Evolutionary conservation across 2,888 invertebrate genomes (phyloP).

Genomic region (Silvanus unidentatus): DNA sequence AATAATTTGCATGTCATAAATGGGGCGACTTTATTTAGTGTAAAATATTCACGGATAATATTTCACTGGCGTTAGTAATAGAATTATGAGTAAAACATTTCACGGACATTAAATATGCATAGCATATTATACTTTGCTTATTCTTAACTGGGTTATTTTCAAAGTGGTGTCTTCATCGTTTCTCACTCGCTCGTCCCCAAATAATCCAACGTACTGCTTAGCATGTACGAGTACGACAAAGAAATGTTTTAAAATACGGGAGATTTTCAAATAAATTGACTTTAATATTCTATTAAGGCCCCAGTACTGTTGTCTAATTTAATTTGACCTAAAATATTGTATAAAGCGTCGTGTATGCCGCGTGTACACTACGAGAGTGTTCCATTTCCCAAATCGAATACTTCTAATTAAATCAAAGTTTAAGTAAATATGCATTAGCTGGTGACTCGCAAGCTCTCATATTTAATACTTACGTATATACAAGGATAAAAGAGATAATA

Average conservation of each 20-base stretch:
- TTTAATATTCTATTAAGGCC: conserved; percentile 28
- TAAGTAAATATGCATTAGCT: conserved; percentile 10
- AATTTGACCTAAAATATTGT: conserved; percentile 28
- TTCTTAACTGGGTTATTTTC: conserved; percentile 28
- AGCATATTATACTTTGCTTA: conserved; percentile 34
- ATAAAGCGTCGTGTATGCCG: conserved; percentile 17
- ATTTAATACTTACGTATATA: not conserved
- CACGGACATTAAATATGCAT: conserved; percentile 41
- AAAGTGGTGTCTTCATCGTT: conserved; percentile 4
- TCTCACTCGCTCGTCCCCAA: not conserved
- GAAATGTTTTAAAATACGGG: conserved; percentile 12
- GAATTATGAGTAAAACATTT: conserved; percentile 41
- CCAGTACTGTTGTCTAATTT: conserved; percentile 31
- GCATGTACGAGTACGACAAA: conserved; percentile 10
- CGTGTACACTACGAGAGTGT: not conserved
- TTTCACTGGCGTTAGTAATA: conserved; percentile 27
- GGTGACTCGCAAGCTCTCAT: conserved; percentile 1
- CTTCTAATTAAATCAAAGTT: conserved; percentile 11
- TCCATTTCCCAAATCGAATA: conserved; percentile 10
- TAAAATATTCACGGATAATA: conserved; percentile 26
- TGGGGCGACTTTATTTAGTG: conserved; percentile 21
- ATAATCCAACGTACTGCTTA: not conserved
- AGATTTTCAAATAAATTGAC: conserved; percentile 29
- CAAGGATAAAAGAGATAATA: no score
- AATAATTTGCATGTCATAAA: conserved; percentile 25